These are phyloP conservation scores for Tetragnatha versicolor DNA, from an alignment of 1,140 invertebrate genomes.

Conservation along the genomic window DNA sequence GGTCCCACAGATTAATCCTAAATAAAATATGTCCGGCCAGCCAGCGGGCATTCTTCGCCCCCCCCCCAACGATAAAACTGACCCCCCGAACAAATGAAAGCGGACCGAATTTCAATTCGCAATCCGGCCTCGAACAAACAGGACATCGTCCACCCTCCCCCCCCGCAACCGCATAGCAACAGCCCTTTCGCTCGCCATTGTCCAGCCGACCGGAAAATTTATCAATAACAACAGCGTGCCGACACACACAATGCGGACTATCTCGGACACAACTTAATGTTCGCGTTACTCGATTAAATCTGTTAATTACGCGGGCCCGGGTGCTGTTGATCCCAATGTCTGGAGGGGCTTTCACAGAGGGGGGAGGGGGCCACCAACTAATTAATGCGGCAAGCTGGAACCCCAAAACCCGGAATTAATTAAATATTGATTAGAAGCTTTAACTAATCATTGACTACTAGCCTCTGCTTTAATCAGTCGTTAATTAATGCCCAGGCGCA, in stretches of 20 bases:
- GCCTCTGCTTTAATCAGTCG: conserved; percentile 54
- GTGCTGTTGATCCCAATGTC: conserved; percentile 53
- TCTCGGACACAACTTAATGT: conserved; percentile 56
- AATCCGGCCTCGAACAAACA: conserved; percentile 2
- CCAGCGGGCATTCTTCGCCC: too few relatives aligned
- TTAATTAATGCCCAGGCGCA: conserved; percentile 54
- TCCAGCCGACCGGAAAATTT: conserved; percentile 51
- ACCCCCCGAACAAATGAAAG: conserved; percentile 22
- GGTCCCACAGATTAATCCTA: too few relatives aligned
- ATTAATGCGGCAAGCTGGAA: conserved; percentile 55
- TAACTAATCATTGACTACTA: conserved; percentile 56
- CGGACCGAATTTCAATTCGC: conserved; percentile 30
- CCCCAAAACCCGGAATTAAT: conserved; percentile 55
- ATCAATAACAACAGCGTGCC: conserved; percentile 54
- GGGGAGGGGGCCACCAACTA: conserved; percentile 7
- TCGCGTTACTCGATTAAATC: conserved; percentile 54
- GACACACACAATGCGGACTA: conserved; percentile 49
- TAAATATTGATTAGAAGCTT: conserved; percentile 56
- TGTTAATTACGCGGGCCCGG: conserved; percentile 54
- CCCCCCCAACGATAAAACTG: background rate
- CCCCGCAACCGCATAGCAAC: conserved; percentile 53
- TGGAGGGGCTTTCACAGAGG: conserved; percentile 29
- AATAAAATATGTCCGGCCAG: too few relatives aligned
- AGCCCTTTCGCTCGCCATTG: conserved; percentile 40
- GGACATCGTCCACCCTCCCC: conserved; percentile 14